Evolutionary conservation across 2,888 invertebrate species (phyloP).

Genomic region (Maniola hyperantus): DNA sequence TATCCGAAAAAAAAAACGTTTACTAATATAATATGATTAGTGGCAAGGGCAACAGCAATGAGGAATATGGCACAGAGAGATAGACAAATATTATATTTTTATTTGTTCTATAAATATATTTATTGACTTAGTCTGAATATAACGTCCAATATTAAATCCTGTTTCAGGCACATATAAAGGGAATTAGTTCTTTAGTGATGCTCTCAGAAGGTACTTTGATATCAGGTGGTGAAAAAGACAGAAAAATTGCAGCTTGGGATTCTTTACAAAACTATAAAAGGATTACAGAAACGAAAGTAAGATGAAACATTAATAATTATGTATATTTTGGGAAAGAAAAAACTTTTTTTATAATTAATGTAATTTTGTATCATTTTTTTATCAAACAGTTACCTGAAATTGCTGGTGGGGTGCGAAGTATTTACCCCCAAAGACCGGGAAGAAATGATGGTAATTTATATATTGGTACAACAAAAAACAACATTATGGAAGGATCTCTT

Average conservation of each 20-base stretch:
- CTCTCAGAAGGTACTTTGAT: constrained; percentile 94
- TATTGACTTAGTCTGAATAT: too few relatives aligned
- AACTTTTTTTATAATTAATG: background rate
- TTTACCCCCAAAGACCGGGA: constrained; percentile 94
- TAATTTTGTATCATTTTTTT: background rate
- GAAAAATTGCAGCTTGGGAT: constrained; percentile 96
- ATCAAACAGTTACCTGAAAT: constrained; percentile 88
- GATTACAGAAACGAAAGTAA: constrained; percentile 93
- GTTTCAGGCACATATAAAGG: constrained; percentile 90
- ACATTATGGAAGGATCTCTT: constrained; percentile 94
- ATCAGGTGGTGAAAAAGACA: constrained; percentile 94
- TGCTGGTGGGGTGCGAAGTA: constrained; percentile 93
- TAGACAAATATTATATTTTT: too few relatives aligned
- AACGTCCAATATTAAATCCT: background rate
- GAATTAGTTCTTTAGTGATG: constrained; percentile 93
- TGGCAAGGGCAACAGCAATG: too few relatives aligned
- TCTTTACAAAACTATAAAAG: constrained; percentile 94
- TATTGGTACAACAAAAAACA: constrained; percentile 94
- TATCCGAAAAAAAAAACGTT: too few relatives aligned
- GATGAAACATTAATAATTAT: too few relatives aligned
- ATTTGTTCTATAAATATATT: too few relatives aligned
- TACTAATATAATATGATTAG: too few relatives aligned
- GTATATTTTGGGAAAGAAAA: background rate
- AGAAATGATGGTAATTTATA: constrained; percentile 95
- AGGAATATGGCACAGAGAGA: too few relatives aligned